Conservation (phyloP, 2,797 vertebrate genomes). For the Garrulus glandarius region DNA sequence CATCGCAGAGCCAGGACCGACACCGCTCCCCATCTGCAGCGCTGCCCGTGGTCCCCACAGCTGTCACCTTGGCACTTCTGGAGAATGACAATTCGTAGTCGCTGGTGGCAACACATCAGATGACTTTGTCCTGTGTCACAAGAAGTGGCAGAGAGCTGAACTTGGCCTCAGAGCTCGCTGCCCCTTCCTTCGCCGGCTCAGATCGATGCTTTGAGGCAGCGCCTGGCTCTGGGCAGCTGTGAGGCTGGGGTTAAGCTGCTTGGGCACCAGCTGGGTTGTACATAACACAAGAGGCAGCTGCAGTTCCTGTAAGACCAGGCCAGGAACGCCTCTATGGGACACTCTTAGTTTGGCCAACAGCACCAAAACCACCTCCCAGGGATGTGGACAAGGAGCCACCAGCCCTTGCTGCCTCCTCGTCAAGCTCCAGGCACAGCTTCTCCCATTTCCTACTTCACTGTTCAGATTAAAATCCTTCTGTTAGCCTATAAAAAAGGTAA, state of each 20-base stretch:
- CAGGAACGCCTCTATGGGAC: not conserved
- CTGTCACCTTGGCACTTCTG: not conserved
- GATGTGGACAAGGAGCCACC: not conserved
- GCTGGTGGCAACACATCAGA: not conserved
- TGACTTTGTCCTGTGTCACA: not conserved
- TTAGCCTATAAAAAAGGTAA: not conserved
- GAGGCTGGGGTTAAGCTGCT: not conserved
- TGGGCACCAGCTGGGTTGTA: not conserved
- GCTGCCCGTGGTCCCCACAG: not conserved
- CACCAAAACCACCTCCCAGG: not conserved
- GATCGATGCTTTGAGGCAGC: not conserved
- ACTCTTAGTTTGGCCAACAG: not conserved
- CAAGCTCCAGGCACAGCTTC: not conserved
- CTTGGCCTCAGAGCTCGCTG: not conserved
- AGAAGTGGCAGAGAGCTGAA: not conserved
- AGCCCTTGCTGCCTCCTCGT: accelerated
- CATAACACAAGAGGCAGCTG: not conserved
- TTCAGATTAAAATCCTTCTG: slow-evolving; percentile 14
- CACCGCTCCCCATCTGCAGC: not conserved
- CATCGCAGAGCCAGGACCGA: not conserved
- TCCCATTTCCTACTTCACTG: not conserved
- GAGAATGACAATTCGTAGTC: not conserved
- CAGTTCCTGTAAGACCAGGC: not conserved
- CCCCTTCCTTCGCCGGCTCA: not conserved
- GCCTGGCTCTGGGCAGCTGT: not conserved